These are phyloP conservation scores for Loxodonta africana DNA, from an alignment of 2,113 vertebrate species.

Conservation along the genomic window DNA sequence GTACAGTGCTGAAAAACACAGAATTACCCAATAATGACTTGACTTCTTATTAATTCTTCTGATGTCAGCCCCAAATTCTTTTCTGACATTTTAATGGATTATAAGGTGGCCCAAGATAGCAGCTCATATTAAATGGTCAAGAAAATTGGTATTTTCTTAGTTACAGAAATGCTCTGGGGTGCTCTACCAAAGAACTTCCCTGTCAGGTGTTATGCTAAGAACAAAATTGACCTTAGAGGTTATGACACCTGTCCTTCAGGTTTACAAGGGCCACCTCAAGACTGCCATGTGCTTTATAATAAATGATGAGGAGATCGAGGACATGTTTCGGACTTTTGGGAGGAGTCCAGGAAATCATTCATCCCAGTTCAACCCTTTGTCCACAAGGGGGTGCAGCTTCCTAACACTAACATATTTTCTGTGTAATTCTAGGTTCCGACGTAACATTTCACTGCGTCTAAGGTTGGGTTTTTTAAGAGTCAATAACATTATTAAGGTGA, in stretches of 20 bases:
- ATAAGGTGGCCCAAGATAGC: neutral
- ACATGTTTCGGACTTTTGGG: neutral
- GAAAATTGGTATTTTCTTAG: neutral
- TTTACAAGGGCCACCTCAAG: neutral
- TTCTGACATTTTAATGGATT: neutral
- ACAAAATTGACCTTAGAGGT: neutral
- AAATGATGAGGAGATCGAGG: neutral
- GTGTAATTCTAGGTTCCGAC: no score
- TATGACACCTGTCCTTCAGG: neutral
- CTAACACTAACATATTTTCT: neutral
- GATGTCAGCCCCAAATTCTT: neutral
- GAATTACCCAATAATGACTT: neutral
- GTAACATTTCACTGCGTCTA: neutral
- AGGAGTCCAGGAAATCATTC: neutral
- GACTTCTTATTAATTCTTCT: neutral
- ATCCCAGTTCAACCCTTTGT: neutral
- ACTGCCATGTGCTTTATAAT: neutral
- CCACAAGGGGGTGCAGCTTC: conserved; percentile 36
- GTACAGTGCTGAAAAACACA: neutral
- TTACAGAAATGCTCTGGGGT: neutral
- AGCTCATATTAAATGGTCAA: neutral
- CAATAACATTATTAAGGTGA: neutral
- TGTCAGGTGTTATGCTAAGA: neutral
- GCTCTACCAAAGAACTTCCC: neutral
- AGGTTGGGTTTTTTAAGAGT: neutral